Evolutionary conservation across 2,888 invertebrate species (phyloP), one percentile per base, ranked within the genome.

Genomic region (Chrysomela aeneicollis): DNA sequence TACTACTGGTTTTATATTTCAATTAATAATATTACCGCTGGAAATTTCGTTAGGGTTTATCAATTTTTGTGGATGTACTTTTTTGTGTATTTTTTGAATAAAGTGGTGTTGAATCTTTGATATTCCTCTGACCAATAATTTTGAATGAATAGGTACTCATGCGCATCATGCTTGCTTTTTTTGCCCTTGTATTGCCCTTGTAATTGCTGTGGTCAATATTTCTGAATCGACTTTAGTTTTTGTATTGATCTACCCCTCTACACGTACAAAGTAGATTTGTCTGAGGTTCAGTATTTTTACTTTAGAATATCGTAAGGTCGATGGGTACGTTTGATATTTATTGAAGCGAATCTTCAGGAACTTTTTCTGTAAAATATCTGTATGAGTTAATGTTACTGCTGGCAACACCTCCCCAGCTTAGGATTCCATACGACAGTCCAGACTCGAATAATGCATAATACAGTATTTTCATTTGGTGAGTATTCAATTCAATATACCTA

Each of bases 91-190:
- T n/a, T n/a, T n/a, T n/a, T n/a, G n/a, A n/a, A n/a, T n/a, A n/a
- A 1, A 49, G 15, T 18, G 49, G 2, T 17, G 49, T 19, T 21
- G 22, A 51, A 9, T 51, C 18, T n/a, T n/a, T 51, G 22, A 22
- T 51, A 52, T 52, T 30, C n/a, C 22, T 50, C 50, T 50, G 50
- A 6, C 52, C 52, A 52, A 52, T 52, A 30, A 30, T 52, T 52
- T 52, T 30, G 30, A 21, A 52, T 52, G 52, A 52, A n/a, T n/a
- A n/a, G n/a, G 10, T 52, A 52, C 10, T 52, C 52, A 15, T 49
- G 21, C 17, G 49, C 49, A 4, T 18, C 18, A 49, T 49, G 18
- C 1, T 49, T 49, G 5, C 18, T 49, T 49, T 49, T n/a, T 35
- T 35, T 35, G 35, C 18, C 18, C 18, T 49, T 17, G 49, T 49